phyloP scores from a whole-genome alignment of 2,888 invertebrate species.

The Morpho deidamia region DNA sequence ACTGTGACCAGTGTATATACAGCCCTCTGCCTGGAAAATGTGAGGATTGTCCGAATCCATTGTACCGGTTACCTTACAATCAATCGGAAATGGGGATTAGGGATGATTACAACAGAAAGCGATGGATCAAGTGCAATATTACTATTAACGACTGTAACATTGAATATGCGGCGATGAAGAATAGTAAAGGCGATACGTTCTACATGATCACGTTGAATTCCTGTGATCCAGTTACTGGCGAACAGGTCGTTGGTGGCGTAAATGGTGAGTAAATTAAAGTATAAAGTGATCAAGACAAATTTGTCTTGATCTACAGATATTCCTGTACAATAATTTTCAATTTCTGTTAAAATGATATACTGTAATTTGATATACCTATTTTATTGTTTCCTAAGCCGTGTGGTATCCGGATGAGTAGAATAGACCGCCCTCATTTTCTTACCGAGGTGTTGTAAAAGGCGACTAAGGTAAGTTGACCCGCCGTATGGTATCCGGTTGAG shows the following conservation, averaged over 20 bases:
- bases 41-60: conserved; percentile 22
- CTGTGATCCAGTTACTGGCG: conserved; percentile 33
- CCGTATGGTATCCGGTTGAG: too few species aligned
- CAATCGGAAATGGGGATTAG: conserved; percentile 28
- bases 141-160: conserved; percentile 34
- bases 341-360: too few species aligned
- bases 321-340: too few species aligned
- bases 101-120: conserved; percentile 33
- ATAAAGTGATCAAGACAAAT: too few species aligned
- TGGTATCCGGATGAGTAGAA: too few species aligned
- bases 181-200: conserved; percentile 28
- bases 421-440: too few species aligned
- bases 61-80: conserved; percentile 33
- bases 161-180: conserved; percentile 44
- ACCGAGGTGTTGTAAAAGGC: too few species aligned
- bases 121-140: conserved; percentile 53
- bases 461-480: too few species aligned
- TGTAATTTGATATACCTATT: too few species aligned
- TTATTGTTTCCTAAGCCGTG: too few species aligned
- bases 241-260: conserved; percentile 27
- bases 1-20: conserved; percentile 45
- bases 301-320: too few species aligned
- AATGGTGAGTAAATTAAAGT: conserved; percentile 36
- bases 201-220: conserved; percentile 42
- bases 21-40: conserved; percentile 33